Evolutionary conservation across 1,140 invertebrate species (phyloP).

Genomic region (Helicoverpa armigera): DNA sequence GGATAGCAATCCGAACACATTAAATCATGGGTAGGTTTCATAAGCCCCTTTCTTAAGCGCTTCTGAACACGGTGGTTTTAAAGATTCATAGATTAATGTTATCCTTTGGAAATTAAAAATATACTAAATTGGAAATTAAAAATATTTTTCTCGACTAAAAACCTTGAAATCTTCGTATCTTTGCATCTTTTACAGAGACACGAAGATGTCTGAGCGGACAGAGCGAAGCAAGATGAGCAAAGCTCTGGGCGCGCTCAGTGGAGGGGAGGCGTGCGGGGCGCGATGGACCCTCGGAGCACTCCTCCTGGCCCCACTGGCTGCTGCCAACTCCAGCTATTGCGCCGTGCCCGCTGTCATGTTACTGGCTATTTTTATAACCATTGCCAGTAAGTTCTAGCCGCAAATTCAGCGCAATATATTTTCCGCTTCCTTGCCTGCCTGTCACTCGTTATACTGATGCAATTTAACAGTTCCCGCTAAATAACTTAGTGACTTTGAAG

Average conservation of each 20-base stretch:
- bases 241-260: conserved; percentile 67
- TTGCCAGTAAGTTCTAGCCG: conserved; percentile 69
- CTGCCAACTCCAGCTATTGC: conserved; percentile 79
- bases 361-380: conserved; percentile 65
- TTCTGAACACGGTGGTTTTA: not conserved
- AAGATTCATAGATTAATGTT: not conserved
- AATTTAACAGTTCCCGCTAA: no score
- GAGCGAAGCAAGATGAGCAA: conserved; percentile 63
- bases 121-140: not conserved
- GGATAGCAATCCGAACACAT: conserved; percentile 4
- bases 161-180: not conserved
- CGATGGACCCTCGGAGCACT: conserved; percentile 79
- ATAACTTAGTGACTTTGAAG: no score
- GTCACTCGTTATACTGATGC: no score
- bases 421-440: no score
- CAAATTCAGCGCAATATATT: not conserved
- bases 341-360: conserved; percentile 76
- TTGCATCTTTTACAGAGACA: conserved; percentile 36
- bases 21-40: not conserved
- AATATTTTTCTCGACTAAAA: not conserved
- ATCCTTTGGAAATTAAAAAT: not conserved
- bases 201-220: conserved; percentile 62
- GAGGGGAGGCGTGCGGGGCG: conserved; percentile 76
- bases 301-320: conserved; percentile 76
- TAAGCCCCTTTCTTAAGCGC: not conserved